These are phyloP conservation scores for Myathropa florea DNA, from an alignment of 2,888 invertebrate genomes.

Conservation along the genomic window DNA sequence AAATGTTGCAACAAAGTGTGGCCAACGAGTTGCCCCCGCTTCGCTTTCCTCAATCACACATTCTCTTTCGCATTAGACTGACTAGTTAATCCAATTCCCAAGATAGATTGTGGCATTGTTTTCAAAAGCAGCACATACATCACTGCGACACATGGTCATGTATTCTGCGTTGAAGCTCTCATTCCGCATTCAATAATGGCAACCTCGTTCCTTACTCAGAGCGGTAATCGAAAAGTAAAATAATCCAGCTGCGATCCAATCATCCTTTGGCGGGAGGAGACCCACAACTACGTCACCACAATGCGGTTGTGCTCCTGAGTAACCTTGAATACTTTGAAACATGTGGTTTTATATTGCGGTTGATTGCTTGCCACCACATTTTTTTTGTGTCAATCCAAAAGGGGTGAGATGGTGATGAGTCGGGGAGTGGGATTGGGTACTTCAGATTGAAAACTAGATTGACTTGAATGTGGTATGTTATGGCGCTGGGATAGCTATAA, in stretches of 20 bases:
- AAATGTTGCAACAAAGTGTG: neutral
- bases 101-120: neutral
- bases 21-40: neutral
- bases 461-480: constrained; percentile 53
- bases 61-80: neutral
- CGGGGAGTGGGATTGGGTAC: neutral
- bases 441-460: constrained; percentile 66
- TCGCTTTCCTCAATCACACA: neutral
- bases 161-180: constrained; percentile 4
- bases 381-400: neutral
- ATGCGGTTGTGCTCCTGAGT: constrained; percentile 5
- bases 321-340: constrained; percentile 42
- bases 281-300: neutral
- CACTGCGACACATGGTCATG: neutral
- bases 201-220: constrained; percentile 49
- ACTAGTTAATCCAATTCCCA: neutral
- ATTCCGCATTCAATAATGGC: constrained; percentile 44
- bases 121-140: neutral
- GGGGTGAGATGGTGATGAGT: neutral
- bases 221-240: constrained; percentile 59
- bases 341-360: constrained; percentile 43
- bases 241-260: constrained; percentile 67
- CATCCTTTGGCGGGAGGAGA: constrained; percentile 22
- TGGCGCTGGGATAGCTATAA: constrained; percentile 49
- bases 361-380: constrained; percentile 37